phyloP scores from a whole-genome alignment of 2,888 invertebrate genomes.

The Drosophila atroscutellata region DNA sequence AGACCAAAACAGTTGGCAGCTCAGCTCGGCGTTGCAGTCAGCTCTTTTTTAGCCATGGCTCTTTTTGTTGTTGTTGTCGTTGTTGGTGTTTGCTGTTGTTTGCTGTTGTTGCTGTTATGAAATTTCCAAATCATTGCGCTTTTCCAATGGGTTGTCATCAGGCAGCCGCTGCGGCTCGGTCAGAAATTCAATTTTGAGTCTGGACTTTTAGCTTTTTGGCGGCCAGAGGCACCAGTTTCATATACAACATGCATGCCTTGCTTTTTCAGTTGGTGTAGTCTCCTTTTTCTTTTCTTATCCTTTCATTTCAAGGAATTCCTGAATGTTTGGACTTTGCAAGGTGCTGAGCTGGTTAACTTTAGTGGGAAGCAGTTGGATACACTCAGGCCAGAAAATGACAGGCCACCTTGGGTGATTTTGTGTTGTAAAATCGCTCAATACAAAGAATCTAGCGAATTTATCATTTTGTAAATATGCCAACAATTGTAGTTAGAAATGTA shows the following conservation, averaged over 20 bases:
- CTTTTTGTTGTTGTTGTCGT: slow-evolving; percentile 46
- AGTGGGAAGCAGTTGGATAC: slow-evolving; percentile 6
- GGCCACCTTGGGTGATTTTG: not conserved
- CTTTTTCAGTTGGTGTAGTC: slow-evolving; percentile 9
- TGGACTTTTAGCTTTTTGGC: slow-evolving; percentile 13
- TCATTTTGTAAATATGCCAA: not conserved
- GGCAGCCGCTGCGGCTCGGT: slow-evolving; percentile 21
- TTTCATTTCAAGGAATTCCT: slow-evolving; percentile 67
- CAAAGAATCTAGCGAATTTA: not conserved
- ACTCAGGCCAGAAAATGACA: slow-evolving; percentile 1
- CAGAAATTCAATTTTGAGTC: slow-evolving; percentile 30
- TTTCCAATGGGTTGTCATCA: slow-evolving; percentile 61
- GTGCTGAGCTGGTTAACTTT: slow-evolving; percentile 33
- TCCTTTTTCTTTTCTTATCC: slow-evolving; percentile 40
- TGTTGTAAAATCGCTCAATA: not conserved
- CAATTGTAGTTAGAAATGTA: not conserved
- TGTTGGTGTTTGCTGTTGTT: slow-evolving; percentile 1
- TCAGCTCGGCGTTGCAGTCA: slow-evolving; percentile 40
- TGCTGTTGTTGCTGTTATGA: slow-evolving; percentile 59
- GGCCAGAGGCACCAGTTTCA: slow-evolving; percentile 48
- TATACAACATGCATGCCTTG: not conserved
- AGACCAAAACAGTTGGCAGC: slow-evolving; percentile 76
- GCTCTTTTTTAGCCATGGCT: slow-evolving; percentile 4
- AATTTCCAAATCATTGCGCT: slow-evolving; percentile 84
- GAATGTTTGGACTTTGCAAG: slow-evolving; percentile 34